Evolutionary conservation across 2,113 vertebrate genomes (phyloP), one percentile per base, ranked within the genome.

Genomic region (Oxyura jamaicensis): DNA sequence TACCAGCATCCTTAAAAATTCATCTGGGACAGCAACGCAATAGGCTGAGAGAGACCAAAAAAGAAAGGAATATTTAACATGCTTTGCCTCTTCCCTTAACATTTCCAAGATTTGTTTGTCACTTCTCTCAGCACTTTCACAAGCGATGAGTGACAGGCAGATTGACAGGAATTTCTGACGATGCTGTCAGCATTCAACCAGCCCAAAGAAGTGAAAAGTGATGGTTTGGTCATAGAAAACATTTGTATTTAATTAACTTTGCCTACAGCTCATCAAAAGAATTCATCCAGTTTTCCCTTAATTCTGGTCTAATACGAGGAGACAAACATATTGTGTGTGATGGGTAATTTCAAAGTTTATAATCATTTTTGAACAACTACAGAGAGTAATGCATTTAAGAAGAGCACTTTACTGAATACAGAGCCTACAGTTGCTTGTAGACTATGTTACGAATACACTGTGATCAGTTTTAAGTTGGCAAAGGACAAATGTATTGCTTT

Each of bases 81-180:
- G 55, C 4, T 21, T 83, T 88, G 62, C 53, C 25, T 74, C n/a
- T 60, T 76, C 60, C 35, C 15, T 62, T 81, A 76, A 44, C 50
- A 52, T 75, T 48, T 78, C 77, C 90, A 77, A 89, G 86, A 81
- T 84, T 85, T 85, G 63, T 52, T 73, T 87, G 91, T 82, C 48
- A 86, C 48, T 92, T 91, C 77, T 44, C 53, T 87, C 86, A 76
- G 69, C 69, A 84, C 52, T 91, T 92, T 71, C 72, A 59, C 15
- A 81, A 50, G 39, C 15, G 1, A 39, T 33, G 68, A 95, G 28
- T 76, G 89, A 88, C 73, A 91, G 68, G 76, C 33, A 84, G 92
- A 81, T 60, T 77, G 86, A 93, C 25, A 72, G 72, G 69, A 78
- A 78, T 80, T 83, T 56, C 71, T 33, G 58, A 89, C 58, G 44